Evolutionary conservation across 2,888 invertebrate species (phyloP).

Genomic region (Iphiclides podalirius): DNA sequence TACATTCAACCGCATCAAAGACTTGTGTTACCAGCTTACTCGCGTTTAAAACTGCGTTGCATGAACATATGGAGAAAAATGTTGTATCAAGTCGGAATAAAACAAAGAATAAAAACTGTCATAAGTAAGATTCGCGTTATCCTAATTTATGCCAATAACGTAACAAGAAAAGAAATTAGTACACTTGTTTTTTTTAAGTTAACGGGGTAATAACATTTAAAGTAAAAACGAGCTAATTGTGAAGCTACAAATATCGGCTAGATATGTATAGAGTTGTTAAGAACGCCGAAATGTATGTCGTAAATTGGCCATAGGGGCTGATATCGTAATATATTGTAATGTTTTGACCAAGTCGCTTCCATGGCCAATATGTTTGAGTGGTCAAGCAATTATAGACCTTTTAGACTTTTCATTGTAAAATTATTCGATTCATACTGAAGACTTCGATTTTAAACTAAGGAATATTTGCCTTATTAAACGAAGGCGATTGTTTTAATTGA

Average conservation of each 20-base stretch:
- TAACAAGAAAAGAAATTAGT: too few relatives aligned
- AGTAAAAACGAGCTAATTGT: too few relatives aligned
- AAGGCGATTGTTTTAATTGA: background rate
- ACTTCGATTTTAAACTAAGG: background rate
- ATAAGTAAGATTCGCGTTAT: too few relatives aligned
- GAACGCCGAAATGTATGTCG: background rate
- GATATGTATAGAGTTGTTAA: slow-evolving; percentile 26
- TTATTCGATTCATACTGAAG: background rate
- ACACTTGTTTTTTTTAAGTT: too few relatives aligned
- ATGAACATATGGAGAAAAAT: background rate
- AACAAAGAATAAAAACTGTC: too few relatives aligned
- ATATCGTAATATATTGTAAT: slow-evolving; percentile 23
- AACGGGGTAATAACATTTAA: too few relatives aligned
- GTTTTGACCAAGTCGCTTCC: slow-evolving; percentile 56
- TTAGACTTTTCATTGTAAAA: too few relatives aligned
- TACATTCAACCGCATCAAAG: slow-evolving; percentile 34
- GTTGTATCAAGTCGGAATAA: background rate
- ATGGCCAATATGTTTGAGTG: slow-evolving; percentile 36
- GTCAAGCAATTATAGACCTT: slow-evolving; percentile 34
- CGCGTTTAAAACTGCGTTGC: slow-evolving; percentile 25
- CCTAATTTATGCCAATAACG: too few relatives aligned
- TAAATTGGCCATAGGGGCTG: slow-evolving; percentile 38
- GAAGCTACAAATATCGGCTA: too few relatives aligned
- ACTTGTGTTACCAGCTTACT: slow-evolving; percentile 33
- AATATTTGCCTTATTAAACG: background rate